Evolutionary conservation across 2,113 vertebrate genomes (phyloP), one percentile per base, ranked within the genome.

Genomic region (Melospiza georgiana): DNA sequence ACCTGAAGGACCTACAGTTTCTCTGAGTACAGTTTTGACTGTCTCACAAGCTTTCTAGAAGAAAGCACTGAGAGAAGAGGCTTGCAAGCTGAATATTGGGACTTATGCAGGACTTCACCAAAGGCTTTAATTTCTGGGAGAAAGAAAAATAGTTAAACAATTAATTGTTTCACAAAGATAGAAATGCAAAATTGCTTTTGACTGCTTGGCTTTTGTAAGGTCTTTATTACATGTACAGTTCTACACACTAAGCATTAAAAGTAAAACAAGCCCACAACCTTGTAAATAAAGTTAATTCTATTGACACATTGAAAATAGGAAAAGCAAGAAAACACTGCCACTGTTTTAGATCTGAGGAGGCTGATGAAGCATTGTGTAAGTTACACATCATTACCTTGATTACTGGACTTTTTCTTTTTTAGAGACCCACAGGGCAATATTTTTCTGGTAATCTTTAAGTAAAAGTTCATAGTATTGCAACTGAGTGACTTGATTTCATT

Each of bases 201-300:
- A n/a, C 21, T 84, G 16, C 24, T 68, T 80, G 58, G 11, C 39
- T 90, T 80, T 78, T 67, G 4, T 82, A 24, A 78, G 8, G 11
- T 78, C 27, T 62, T 44, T 71, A 48, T 88, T 73, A 15, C 7
- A 11, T 37, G 5, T 12, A 27, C 6, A 39, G 14, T 66, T 89
- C 72, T 51, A 20, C 31, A 28, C 44, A n/a, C 17, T 17, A 23
- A 33, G 15, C 2, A 10, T 43, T 51, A 39, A 49, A 78, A 67
- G 5, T 0, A 2, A 86, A 86, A 61, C 12, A 71, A 6, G 2
- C 6, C 2, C 10, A 30, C 2, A 13, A 41, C 17, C 25, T 46
- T 52, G 11, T 84, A 59, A 84, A 81, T 73, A 61, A 69, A 68
- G 33, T 23, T 22, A 48, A 61, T 69, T 89, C 33, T 77, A 27